phyloP scores from a whole-genome alignment of 2,113 vertebrate species.

The Telmatochromis sp. region DNA sequence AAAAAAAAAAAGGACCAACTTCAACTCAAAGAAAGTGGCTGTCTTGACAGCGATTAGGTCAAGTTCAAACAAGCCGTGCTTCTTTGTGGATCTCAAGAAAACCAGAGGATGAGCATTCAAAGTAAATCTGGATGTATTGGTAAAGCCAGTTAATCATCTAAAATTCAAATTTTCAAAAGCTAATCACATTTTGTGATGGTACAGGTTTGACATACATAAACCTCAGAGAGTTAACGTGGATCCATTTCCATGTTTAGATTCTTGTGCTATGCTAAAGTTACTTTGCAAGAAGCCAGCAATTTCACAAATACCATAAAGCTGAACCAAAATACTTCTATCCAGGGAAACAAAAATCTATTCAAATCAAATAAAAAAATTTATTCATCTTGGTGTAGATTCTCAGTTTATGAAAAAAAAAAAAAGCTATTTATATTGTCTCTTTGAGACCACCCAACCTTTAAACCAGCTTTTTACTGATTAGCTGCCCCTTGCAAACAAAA shows the following conservation, averaged over 20 bases:
- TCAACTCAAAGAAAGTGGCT: slow-evolving; percentile 89
- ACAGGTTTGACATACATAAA: background rate
- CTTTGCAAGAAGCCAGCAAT: background rate
- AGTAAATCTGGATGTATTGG: background rate
- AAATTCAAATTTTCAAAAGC: background rate
- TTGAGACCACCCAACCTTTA: background rate
- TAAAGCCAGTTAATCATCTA: background rate
- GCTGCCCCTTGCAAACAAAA: background rate
- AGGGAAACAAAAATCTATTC: background rate
- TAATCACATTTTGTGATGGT: background rate
- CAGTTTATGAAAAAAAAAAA: background rate
- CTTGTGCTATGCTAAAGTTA: background rate
- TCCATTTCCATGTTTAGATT: background rate
- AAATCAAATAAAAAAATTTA: fast-evolving
- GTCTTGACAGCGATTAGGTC: slow-evolving; percentile 80
- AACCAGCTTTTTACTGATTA: background rate
- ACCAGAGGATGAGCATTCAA: background rate
- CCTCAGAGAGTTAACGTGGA: background rate
- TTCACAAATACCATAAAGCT: background rate
- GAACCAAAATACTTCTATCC: background rate
- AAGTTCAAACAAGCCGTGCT: slow-evolving; percentile 79
- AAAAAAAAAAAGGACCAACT: slow-evolving; percentile 80
- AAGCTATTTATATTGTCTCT: background rate
- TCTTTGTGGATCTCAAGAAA: slow-evolving; percentile 16
- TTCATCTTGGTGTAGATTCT: background rate